Percentiles rank a stretch among this genome's conserved stretches.
Conservation (phyloP, 1,140 invertebrate genomes). For the Yoshiicerus persimilis region DNA sequence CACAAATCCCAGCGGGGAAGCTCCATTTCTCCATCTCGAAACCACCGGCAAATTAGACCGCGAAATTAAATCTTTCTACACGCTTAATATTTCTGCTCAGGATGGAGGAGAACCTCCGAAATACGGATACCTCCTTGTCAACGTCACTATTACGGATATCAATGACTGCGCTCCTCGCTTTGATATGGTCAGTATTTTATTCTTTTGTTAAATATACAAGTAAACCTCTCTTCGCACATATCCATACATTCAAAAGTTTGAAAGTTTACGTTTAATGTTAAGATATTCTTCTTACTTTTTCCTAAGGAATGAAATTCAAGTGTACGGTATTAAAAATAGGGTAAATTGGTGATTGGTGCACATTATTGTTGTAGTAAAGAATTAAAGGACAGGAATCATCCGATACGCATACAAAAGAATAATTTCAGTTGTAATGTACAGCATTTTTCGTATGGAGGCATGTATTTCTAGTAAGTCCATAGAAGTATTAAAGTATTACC, state of each 20-base stretch:
- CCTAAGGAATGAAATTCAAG: no score
- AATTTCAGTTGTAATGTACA: background rate
- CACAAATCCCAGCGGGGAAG: slow-evolving; percentile 82
- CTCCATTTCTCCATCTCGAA: slow-evolving; percentile 84
- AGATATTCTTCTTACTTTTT: no score
- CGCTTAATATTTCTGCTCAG: slow-evolving; percentile 82
- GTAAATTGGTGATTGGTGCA: no score
- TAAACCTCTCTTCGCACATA: background rate
- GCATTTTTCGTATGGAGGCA: background rate
- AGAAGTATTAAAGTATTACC: background rate
- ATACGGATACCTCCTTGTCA: slow-evolving; percentile 82
- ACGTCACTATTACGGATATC: slow-evolving; percentile 75
- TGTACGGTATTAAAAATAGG: no score
- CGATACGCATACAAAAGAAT: no score
- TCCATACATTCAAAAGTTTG: no score
- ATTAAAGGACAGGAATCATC: no score
- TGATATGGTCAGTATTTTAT: slow-evolving; percentile 1
- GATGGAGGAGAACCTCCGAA: slow-evolving; percentile 80
- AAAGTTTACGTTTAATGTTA: no score
- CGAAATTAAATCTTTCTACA: slow-evolving; percentile 78
- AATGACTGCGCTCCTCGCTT: slow-evolving; percentile 44
- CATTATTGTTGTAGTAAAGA: no score
- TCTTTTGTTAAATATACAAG: background rate
- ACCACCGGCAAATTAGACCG: slow-evolving; percentile 86
- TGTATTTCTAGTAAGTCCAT: background rate